Evolutionary conservation across 2,797 vertebrate genomes (phyloP).

Genomic region (Acestrorhynchus altus): DNA sequence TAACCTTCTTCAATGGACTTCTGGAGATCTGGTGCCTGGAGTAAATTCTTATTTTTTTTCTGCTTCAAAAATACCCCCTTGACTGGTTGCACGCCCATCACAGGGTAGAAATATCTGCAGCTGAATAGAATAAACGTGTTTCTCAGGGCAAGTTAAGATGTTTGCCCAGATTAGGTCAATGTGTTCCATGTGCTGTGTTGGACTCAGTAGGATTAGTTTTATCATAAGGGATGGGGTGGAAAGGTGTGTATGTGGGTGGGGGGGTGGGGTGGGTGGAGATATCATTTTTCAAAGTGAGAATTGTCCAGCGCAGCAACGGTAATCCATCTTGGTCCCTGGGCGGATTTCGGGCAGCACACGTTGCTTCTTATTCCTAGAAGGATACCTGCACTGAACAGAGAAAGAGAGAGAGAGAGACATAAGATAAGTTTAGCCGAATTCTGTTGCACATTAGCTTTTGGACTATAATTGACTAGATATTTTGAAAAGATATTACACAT

Average conservation of each 20-base stretch:
- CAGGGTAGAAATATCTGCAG: background rate
- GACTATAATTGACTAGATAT: no score
- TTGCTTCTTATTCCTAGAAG: slow-evolving; percentile 79
- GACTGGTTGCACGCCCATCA: no score
- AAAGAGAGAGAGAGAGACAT: slow-evolving; percentile 74
- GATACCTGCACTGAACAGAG: slow-evolving; percentile 67
- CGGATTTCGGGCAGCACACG: slow-evolving; percentile 67
- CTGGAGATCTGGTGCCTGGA: no score
- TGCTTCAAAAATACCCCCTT: no score
- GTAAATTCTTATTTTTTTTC: no score
- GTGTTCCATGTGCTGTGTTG: slow-evolving; percentile 63
- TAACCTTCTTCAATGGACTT: no score
- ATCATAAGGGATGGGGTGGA: slow-evolving; percentile 71
- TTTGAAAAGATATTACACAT: no score
- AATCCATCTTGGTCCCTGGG: slow-evolving; percentile 82
- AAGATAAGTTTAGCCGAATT: slow-evolving; percentile 82
- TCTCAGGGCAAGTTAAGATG: slow-evolving; percentile 72
- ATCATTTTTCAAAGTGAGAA: slow-evolving; percentile 84
- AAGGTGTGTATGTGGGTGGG: no score
- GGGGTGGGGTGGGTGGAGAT: slow-evolving; percentile 65
- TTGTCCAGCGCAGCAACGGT: slow-evolving; percentile 78
- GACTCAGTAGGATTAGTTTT: slow-evolving; percentile 77
- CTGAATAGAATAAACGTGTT: slow-evolving; percentile 52
- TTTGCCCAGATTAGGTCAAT: slow-evolving; percentile 75
- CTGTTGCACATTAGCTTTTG: no score